Evolutionary conservation across 2,888 invertebrate species (phyloP), one percentile per base, ranked within the genome.

Genomic region (Hirtodrosophila confusa): DNA sequence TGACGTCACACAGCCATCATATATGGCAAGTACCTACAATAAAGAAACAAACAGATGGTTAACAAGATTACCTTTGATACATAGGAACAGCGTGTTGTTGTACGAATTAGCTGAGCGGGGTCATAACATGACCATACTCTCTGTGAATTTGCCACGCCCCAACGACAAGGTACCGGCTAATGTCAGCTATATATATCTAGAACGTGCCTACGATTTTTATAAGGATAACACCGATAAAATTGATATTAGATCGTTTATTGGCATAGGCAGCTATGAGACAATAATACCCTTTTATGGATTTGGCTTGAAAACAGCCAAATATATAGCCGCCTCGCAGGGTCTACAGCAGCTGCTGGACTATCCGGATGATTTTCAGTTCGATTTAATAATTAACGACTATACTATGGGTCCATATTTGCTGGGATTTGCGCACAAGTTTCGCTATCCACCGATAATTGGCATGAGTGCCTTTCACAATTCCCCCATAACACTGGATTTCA

Each of bases 371-470:
- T 90, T 90, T 31, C 70, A 82, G 31, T 88, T 90, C 58, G 90
- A 91, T 78, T 51, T 90, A 35, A 83, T 90, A n/a, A 63, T 91
- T 4, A 76, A 89, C 48, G 91, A 91, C 58, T 89, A 82, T 39
- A 87, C 86, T 0, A 33, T 80, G 27, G 89, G 89, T 1, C 79
- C 89, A 4, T 87, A 83, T 72, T 58, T 90, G 9, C 29, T 91
- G 10, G 88, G 88, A 0, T 85, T 91, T 47, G 65, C 88, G 0
- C 80, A 90, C 35, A 86, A 86, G 50, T 91, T 90, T 58, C 74
- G 78, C 0, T 75, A 88, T 74, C 88, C 90, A 27, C 88, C 91
- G 9, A 58, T 91, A 29, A 67, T 90, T 27, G 88, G 89, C 9
- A 61, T 89, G 0, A 69, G 75, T 6, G 80, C 87, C 9, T 89